Conservation (phyloP, 2,888 invertebrate genomes). For the Encarsia formosa region DNA sequence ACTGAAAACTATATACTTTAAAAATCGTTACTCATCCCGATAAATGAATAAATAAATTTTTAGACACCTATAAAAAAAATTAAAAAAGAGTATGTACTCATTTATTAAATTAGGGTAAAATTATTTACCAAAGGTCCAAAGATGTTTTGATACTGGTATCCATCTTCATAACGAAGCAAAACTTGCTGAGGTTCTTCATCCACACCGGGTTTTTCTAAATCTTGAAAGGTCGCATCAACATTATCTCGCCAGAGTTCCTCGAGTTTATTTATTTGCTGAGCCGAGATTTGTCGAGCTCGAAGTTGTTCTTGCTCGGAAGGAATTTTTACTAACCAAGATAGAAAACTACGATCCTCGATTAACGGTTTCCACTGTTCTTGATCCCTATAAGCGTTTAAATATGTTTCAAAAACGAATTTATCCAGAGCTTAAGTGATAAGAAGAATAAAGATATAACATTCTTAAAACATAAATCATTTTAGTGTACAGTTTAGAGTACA, state of each 20-base stretch:
- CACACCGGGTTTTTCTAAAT: slow-evolving; percentile 95
- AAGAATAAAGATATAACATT: neutral
- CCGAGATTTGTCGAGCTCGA: slow-evolving; percentile 92
- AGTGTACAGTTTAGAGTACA: neutral
- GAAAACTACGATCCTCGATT: slow-evolving; percentile 92
- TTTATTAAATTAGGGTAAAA: neutral
- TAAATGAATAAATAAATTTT: too few relatives aligned
- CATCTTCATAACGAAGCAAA: slow-evolving; percentile 85
- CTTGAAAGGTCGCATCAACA: slow-evolving; percentile 95
- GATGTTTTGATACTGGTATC: slow-evolving; percentile 97
- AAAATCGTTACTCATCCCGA: too few relatives aligned
- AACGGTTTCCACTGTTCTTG: slow-evolving; percentile 98
- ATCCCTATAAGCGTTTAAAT: slow-evolving; percentile 73
- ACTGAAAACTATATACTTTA: too few relatives aligned
- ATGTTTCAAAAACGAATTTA: neutral
- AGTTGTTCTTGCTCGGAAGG: slow-evolving; percentile 95
- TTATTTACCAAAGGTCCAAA: slow-evolving; percentile 84
- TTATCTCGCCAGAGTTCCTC: slow-evolving; percentile 99
- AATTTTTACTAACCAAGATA: slow-evolving; percentile 97
- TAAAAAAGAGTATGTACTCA: neutral
- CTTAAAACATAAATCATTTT: neutral
- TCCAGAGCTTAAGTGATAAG: neutral
- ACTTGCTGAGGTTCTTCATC: slow-evolving; percentile 95
- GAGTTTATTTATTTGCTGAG: slow-evolving; percentile 94
- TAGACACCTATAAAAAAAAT: too few relatives aligned